Base-by-base conservation (phyloP, 2,888 invertebrate species). In the Mimumesa dahlbomi region DNA sequence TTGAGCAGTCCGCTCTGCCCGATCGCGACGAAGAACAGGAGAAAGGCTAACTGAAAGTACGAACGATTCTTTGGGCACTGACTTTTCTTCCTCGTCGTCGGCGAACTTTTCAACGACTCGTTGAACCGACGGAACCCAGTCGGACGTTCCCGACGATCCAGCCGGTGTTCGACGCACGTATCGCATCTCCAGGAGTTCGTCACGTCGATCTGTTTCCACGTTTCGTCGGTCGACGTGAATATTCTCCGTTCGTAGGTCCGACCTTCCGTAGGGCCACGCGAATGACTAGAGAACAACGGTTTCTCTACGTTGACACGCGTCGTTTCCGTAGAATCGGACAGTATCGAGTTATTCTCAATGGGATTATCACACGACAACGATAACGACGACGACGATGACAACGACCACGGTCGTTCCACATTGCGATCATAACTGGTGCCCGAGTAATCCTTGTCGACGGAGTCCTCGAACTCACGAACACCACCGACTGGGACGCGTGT, bases 21-120 rank as follows among this genome's bases (percentile, higher is more conserved):
- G 71, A 87, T 82, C 42, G 77, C 77, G 21, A 84, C 58, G 57
- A 87, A 82, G 49, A 88, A 77, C n/a, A 87, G 62, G 14, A 88
- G 69, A 11, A 87, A 63, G 7, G 78, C 82, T 18, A 86, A 72
- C 53, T 82, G 82, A 67, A 85, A 57, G 70, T 82, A 84, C 65
- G 80, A 83, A 34, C 73, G 75, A 57, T 54, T 68, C 54, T 68
- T 73, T 13, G 63, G 36, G 50, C 68, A 69, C 63, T 57, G 65
- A 63, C 72, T 62, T 54, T 66, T 68, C 62, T 62, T 75, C 52
- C 61, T 67, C 65, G 46, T 56, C 57, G 64, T 31, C 42, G 61
- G 25, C 13, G 42, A 14, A 19, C 22, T 53, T 25, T 65, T 49
- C 36, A 43, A 38, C 43, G 52, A 25, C 38, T 40, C 53, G 36